A percentile compares a stretch with the other conserved stretches of the same genome.
Evolutionary conservation across 2,797 vertebrate genomes (phyloP).

Genomic region (Enteromius radiatus): DNA sequence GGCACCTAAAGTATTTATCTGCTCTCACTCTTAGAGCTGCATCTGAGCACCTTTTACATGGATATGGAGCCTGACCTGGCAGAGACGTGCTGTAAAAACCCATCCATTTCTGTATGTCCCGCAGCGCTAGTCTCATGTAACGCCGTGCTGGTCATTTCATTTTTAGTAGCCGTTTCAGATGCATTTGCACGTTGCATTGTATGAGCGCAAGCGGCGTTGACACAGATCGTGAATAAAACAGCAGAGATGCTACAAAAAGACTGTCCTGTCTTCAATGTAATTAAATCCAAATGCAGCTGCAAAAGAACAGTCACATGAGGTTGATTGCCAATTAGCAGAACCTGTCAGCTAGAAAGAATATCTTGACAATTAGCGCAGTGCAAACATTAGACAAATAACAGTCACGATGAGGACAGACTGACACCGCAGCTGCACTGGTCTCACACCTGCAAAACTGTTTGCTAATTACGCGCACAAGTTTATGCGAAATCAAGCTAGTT

Average conservation of each 20-base stretch:
- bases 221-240: background rate
- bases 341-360: constrained; percentile 18
- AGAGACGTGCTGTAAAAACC: constrained; percentile 10
- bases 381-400: constrained; percentile 3
- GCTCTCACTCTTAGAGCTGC: background rate
- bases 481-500: background rate
- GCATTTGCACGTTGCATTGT: background rate
- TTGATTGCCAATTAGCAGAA: constrained; percentile 43
- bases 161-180: background rate
- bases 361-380: constrained; percentile 13
- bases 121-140: background rate
- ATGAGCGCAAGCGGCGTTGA: background rate
- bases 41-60: constrained; percentile 18
- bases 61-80: constrained; percentile 13
- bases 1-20: constrained; percentile 39
- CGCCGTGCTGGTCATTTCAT: background rate
- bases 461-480: background rate
- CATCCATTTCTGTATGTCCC: constrained; percentile 5
- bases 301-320: constrained; percentile 30
- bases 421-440: background rate
- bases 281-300: constrained; percentile 34
- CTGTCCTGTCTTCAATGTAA: constrained; percentile 6
- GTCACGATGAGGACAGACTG: background rate
- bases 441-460: constrained; percentile 12
- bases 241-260: background rate